Conservation (phyloP, 2,797 vertebrate genomes). For the Danio albolineatus region DNA sequence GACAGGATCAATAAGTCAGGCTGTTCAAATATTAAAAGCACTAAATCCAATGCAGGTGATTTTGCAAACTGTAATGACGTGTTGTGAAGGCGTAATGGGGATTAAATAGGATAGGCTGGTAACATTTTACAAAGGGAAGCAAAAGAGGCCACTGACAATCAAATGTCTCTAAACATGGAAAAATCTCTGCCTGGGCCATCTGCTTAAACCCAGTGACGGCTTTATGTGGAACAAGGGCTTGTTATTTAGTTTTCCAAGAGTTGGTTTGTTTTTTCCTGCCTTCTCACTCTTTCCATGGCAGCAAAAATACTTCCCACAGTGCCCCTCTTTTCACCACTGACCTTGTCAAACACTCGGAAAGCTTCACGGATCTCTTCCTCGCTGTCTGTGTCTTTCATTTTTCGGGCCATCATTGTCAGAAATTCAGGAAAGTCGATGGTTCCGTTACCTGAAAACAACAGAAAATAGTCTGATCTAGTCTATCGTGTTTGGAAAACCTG, state of each 20-base stretch:
- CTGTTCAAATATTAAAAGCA: slow-evolving; percentile 21
- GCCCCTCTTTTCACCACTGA: slow-evolving; percentile 61
- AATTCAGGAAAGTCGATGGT: slow-evolving; percentile 99
- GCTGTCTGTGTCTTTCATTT: slow-evolving; percentile 99
- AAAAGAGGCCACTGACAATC: not conserved
- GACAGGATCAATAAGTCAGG: slow-evolving; percentile 17
- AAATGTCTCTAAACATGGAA: not conserved
- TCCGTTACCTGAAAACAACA: slow-evolving; percentile 85
- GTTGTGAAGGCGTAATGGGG: not conserved
- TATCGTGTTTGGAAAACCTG: not conserved
- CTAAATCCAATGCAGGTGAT: slow-evolving; percentile 7
- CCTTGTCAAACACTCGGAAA: slow-evolving; percentile 99
- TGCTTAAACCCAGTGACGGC: not conserved
- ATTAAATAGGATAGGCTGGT: not conserved
- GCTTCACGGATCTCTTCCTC: slow-evolving; percentile 98
- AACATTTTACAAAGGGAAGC: not conserved
- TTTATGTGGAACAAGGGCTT: not conserved
- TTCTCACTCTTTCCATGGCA: slow-evolving; percentile 10
- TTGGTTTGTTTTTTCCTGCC: slow-evolving; percentile 25
- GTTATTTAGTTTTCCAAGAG: slow-evolving; percentile 25
- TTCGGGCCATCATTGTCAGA: slow-evolving; percentile 98
- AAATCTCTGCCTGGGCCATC: not conserved
- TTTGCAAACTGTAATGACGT: not conserved
- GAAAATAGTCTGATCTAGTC: slow-evolving; percentile 1
- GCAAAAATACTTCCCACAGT: slow-evolving; percentile 4